Evolutionary conservation across 1,140 invertebrate species (phyloP).

Genomic region (Dryas iulia): DNA sequence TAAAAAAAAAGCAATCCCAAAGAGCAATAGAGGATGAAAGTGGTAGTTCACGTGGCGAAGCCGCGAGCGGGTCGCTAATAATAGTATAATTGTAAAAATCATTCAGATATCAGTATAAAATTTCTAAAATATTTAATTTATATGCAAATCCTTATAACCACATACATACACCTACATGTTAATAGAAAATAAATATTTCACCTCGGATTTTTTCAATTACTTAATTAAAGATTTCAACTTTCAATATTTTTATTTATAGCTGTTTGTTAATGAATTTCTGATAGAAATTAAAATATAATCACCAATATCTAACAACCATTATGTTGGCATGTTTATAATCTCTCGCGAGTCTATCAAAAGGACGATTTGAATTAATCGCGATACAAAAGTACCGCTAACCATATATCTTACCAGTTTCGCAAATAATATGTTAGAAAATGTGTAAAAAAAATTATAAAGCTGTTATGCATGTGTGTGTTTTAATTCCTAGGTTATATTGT

Average conservation of each 20-base stretch:
- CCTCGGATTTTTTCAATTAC: not conserved
- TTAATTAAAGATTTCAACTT: not conserved
- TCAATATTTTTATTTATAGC: slow-evolving; percentile 1
- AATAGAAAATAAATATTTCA: not conserved
- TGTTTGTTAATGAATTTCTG: not conserved
- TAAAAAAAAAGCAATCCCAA: too few relatives aligned
- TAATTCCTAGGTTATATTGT: too few relatives aligned
- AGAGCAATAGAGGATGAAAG: too few relatives aligned
- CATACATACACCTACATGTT: not conserved
- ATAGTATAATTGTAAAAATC: too few relatives aligned
- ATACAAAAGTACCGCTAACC: not conserved
- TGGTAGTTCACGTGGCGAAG: too few relatives aligned
- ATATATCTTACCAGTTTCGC: not conserved
- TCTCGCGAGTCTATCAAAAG: not conserved
- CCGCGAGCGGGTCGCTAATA: too few relatives aligned
- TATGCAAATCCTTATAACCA: not conserved
- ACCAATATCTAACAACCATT: not conserved
- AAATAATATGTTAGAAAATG: not conserved
- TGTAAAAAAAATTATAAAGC: not conserved
- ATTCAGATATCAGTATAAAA: not conserved
- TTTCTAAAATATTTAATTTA: not conserved
- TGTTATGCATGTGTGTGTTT: not conserved
- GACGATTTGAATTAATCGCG: not conserved
- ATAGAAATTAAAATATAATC: not conserved
- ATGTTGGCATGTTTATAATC: not conserved